Evolutionary conservation across 2,888 invertebrate genomes (phyloP).

Genomic region (Acleris cristana): DNA sequence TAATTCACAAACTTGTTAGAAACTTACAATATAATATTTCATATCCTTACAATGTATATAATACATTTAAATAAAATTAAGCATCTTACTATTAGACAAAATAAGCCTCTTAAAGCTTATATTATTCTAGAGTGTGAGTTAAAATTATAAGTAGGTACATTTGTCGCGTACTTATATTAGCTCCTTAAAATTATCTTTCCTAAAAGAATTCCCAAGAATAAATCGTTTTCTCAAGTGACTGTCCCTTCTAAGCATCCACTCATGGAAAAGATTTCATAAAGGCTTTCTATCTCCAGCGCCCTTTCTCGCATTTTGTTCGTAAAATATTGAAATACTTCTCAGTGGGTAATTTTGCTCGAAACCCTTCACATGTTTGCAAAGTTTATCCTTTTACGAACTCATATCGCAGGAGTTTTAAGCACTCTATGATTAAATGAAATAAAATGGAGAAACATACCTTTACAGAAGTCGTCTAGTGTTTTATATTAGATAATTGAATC

Average conservation of each 20-base stretch:
- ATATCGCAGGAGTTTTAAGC: slow-evolving; percentile 10
- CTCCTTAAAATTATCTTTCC: not conserved
- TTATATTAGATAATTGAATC: no score
- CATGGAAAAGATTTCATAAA: slow-evolving; percentile 24
- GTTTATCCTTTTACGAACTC: slow-evolving; percentile 22
- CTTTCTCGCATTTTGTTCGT: slow-evolving; percentile 18
- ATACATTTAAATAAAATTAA: no score
- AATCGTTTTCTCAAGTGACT: slow-evolving; percentile 20
- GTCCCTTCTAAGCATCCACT: slow-evolving; percentile 27
- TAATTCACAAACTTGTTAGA: no score
- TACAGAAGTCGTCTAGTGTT: no score
- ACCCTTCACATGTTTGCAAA: slow-evolving; percentile 23
- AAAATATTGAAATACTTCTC: slow-evolving; percentile 30
- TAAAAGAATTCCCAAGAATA: slow-evolving; percentile 3
- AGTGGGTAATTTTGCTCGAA: slow-evolving; percentile 15
- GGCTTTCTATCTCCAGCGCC: slow-evolving; percentile 11
- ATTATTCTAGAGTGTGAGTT: no score
- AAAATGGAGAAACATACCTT: not conserved
- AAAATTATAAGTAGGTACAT: not conserved
- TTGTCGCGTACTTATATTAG: slow-evolving; percentile 5
- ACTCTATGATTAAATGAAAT: not conserved
- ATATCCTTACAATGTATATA: no score
- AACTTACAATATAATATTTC: no score
- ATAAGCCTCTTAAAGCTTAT: no score
- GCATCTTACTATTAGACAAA: no score